Evolutionary conservation across 2,888 invertebrate genomes (phyloP), one percentile per base, ranked within the genome.

Genomic region (Drosophila fulvimacula): DNA sequence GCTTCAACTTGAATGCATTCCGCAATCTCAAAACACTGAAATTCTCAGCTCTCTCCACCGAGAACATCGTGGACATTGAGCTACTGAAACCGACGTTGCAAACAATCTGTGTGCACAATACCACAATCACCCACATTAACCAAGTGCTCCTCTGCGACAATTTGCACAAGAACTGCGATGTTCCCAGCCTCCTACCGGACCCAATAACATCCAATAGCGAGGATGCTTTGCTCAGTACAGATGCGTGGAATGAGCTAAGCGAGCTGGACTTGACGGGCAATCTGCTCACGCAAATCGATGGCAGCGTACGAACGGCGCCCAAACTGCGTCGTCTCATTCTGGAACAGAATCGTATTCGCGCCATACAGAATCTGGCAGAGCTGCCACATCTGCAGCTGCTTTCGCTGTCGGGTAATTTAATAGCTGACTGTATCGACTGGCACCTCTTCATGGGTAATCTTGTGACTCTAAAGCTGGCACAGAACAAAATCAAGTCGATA

Each of bases 361-460:
- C 94, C 71, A 95, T 98, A 11, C 94, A 95, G 71, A 96, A 97
- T 91, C 94, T 98, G 42, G 96, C 96, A 0, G 94, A 95, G 75
- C 93, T 98, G 39, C 96, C 97, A 58, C 94, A 96, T 63, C 93
- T 99, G 30, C 95, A 95, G 11, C 93, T 95, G 53, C 93, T 99
- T 13, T 96, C 96, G 84, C 92, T 98, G 24, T 96, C 96, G 0
- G 95, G 96, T 88, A 98, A 98, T 93, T 93, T 95, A 48, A 96
- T 97, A 81, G 92, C 93, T 0, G 91, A 94, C 5, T 95, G 97
- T 76, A 94, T 95, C 34, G 95, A 96, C 90, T 95, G 98, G 93
- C 96, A 98, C 91, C 95, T 95, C 6, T 96, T 96, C 92, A 94
- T 99, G 66, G 98, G 98, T 7, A 98, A 98, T 92, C 94, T 99